phyloP scores from a whole-genome alignment of 2,888 invertebrate species.

The Nephrotoma appendiculata region DNA sequence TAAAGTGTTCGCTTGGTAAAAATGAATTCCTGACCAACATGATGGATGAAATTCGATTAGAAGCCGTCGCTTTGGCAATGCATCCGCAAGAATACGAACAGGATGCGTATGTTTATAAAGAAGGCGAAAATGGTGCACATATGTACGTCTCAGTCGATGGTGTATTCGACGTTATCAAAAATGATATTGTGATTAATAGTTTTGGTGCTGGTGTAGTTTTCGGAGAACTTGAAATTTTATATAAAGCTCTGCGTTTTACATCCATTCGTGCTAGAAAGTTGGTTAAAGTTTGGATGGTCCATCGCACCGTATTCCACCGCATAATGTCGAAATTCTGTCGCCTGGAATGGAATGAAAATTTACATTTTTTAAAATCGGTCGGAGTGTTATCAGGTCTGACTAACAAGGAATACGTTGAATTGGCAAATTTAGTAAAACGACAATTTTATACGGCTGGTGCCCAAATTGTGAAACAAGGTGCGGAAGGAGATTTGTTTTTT shows the following conservation, averaged over 20 bases:
- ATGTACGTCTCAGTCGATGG: slow-evolving; percentile 79
- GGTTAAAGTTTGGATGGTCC: slow-evolving; percentile 78
- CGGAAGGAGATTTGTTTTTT: slow-evolving; percentile 78
- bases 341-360: slow-evolving; percentile 69
- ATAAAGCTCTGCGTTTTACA: slow-evolving; percentile 83
- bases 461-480: slow-evolving; percentile 71
- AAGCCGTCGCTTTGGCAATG: slow-evolving; percentile 72
- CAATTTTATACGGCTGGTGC: slow-evolving; percentile 69
- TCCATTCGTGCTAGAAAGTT: slow-evolving; percentile 63
- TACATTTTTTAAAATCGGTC: slow-evolving; percentile 70
- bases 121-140: slow-evolving; percentile 73
- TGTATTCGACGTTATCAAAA: slow-evolving; percentile 71
- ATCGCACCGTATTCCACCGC: slow-evolving; percentile 72
- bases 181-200: slow-evolving; percentile 56
- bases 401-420: slow-evolving; percentile 33
- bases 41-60: slow-evolving; percentile 56
- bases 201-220: slow-evolving; percentile 72
- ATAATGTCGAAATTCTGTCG: slow-evolving; percentile 79
- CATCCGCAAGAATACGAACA: slow-evolving; percentile 50
- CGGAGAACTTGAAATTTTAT: slow-evolving; percentile 87
- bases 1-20: slow-evolving; percentile 55
- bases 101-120: slow-evolving; percentile 57
- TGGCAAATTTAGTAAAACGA: slow-evolving; percentile 76
- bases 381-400: slow-evolving; percentile 39
- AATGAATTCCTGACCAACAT: slow-evolving; percentile 72